A percentile compares a stretch with the other conserved stretches of the same genome.
phyloP scores from a whole-genome alignment of 2,113 vertebrate genomes.

The Panthera uncia region DNA sequence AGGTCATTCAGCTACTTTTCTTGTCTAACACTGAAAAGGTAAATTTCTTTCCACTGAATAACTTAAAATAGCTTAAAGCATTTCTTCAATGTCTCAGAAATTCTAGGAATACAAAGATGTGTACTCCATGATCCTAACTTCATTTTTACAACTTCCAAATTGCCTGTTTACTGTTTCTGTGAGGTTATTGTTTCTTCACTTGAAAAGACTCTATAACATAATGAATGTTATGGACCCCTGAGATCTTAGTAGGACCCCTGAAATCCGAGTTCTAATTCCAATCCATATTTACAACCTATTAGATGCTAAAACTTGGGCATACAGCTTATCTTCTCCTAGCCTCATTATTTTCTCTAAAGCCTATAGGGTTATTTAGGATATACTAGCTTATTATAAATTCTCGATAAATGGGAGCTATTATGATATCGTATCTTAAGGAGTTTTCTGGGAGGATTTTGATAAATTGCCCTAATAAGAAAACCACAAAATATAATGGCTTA shows the following conservation, averaged over 20 bases:
- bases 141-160: not conserved
- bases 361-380: not conserved
- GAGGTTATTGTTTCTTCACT: not conserved
- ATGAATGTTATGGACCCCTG: not conserved
- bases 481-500: not conserved
- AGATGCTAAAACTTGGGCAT: not conserved
- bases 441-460: not conserved
- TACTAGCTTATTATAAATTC: not conserved
- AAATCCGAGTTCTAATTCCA: not conserved
- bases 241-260: fast-evolving
- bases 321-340: not conserved
- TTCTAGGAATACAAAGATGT: not conserved
- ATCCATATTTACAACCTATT: not conserved
- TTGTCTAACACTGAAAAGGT: not conserved
- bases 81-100: not conserved
- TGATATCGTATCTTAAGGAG: not conserved
- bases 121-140: not conserved
- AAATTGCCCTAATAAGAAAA: not conserved
- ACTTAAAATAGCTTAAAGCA: not conserved
- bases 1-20: not conserved
- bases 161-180: not conserved
- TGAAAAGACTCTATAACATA: not conserved
- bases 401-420: not conserved
- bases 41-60: not conserved
- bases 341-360: not conserved